Evolutionary conservation across 2,797 vertebrate genomes (phyloP).

Genomic region (Sus cebifrons): DNA sequence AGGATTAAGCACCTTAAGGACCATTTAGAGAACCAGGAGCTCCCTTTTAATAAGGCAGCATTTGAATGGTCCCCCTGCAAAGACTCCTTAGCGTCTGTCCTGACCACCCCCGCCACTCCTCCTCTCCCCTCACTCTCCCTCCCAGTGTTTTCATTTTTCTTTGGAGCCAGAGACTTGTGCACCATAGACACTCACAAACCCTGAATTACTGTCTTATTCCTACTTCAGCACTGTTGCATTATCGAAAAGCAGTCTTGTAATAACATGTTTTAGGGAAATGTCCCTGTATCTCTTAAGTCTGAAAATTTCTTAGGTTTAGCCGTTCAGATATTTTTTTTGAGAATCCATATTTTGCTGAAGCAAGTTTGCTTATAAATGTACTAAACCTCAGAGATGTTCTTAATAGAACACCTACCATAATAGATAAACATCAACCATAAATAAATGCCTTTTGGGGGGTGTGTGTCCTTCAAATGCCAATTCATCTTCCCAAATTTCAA

Average conservation of each 20-base stretch:
- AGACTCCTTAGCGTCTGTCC: neutral
- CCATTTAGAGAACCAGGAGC: neutral
- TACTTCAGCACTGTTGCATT: neutral
- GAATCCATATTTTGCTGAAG: neutral
- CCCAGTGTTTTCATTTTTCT: constrained; percentile 19
- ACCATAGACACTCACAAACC: neutral
- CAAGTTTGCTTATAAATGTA: neutral
- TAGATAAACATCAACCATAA: neutral
- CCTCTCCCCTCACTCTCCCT: neutral
- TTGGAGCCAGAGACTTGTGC: neutral
- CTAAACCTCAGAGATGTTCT: neutral
- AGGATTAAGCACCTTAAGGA: neutral
- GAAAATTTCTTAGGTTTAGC: neutral
- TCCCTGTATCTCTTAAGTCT: constrained; percentile 31
- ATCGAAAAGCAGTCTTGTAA: constrained; percentile 22
- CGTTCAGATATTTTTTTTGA: neutral
- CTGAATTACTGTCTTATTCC: neutral
- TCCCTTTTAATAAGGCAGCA: neutral
- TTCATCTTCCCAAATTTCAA: constrained; percentile 26
- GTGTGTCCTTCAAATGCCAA: neutral
- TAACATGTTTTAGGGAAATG: constrained; percentile 27
- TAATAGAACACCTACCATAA: neutral
- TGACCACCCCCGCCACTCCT: neutral
- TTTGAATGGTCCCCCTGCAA: neutral
- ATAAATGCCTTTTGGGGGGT: neutral